A percentile compares a stretch with the other conserved stretches of the same genome.
These are phyloP conservation scores for Sinentomon sp. DNA, from an alignment of 2,888 invertebrate species.

Conservation along the genomic window DNA sequence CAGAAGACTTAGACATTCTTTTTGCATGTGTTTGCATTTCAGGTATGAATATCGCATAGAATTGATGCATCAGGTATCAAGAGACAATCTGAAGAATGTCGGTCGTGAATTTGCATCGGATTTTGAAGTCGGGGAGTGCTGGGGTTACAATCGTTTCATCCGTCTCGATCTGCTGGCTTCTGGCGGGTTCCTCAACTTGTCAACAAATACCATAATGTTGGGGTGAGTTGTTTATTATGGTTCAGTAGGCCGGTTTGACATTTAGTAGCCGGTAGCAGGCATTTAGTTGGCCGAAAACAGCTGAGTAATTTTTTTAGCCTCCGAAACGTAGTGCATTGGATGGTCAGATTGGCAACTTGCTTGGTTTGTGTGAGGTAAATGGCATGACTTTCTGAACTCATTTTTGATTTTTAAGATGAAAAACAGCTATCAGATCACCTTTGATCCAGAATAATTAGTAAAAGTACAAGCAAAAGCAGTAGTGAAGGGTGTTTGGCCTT, in stretches of 20 bases:
- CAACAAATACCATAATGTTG: slow-evolving; percentile 52
- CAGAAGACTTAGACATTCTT: too few relatives aligned
- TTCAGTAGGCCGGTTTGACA: neutral
- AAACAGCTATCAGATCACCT: slow-evolving; percentile 1
- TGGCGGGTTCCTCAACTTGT: slow-evolving; percentile 65
- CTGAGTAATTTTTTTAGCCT: too few relatives aligned
- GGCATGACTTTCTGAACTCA: too few relatives aligned
- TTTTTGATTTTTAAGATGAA: slow-evolving; percentile 9
- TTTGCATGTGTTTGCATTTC: slow-evolving; percentile 15
- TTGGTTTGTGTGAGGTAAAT: too few relatives aligned
- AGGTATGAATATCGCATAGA: slow-evolving; percentile 80
- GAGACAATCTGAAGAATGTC: slow-evolving; percentile 59
- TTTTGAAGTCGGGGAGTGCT: slow-evolving; percentile 86
- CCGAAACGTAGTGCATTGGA: too few relatives aligned
- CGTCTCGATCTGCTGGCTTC: slow-evolving; percentile 60
- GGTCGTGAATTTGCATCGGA: slow-evolving; percentile 82
- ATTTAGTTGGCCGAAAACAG: neutral
- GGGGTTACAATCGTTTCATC: slow-evolving; percentile 87
- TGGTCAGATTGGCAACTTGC: too few relatives aligned
- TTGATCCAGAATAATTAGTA: too few relatives aligned
- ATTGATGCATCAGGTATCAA: slow-evolving; percentile 71
- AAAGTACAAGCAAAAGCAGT: too few relatives aligned
- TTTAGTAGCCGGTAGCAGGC: neutral
- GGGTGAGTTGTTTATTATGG: slow-evolving; percentile 24
- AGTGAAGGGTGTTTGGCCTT: too few relatives aligned